Evolutionary conservation across 35 echinoderm and acorn worm species (phyloP).

Genomic region (Ptychodera flava): DNA sequence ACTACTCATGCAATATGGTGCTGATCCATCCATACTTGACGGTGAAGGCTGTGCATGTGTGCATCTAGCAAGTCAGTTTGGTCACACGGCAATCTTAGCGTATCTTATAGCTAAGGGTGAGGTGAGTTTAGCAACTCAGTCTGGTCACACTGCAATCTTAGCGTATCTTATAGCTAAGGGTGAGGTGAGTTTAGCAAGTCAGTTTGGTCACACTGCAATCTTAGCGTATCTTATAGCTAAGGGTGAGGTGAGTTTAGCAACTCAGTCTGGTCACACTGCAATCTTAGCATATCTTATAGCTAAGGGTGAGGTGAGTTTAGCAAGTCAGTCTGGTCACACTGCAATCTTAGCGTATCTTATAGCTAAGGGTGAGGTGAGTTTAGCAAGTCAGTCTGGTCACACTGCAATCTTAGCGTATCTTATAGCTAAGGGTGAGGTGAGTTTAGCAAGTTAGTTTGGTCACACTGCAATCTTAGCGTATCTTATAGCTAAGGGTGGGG

Average conservation of each 20-base stretch:
- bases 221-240: too few relatives aligned
- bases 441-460: slow-evolving; percentile 69
- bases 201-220: too few relatives aligned
- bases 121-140: slow-evolving; percentile 66
- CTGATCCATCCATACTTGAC: slow-evolving; percentile 88
- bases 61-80: slow-evolving; percentile 84
- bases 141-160: slow-evolving; percentile 82
- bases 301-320: slow-evolving; percentile 75
- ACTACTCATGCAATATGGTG: slow-evolving; percentile 83
- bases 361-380: slow-evolving; percentile 71
- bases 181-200: too few relatives aligned
- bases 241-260: too few relatives aligned
- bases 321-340: slow-evolving; percentile 86
- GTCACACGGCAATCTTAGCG: slow-evolving; percentile 81
- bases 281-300: slow-evolving; percentile 86
- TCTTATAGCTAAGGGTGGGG: slow-evolving; percentile 82
- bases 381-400: slow-evolving; percentile 84
- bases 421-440: slow-evolving; percentile 81
- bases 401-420: slow-evolving; percentile 88
- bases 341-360: slow-evolving; percentile 85
- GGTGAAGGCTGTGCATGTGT: slow-evolving; percentile 83
- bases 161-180: slow-evolving; percentile 90
- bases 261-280: slow-evolving; percentile 87
- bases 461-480: slow-evolving; percentile 91
- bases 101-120: slow-evolving; percentile 92